Evolutionary conservation across 1,140 invertebrate species (phyloP), one percentile per base, ranked within the genome.

Genomic region (Kradibia gibbosae): DNA sequence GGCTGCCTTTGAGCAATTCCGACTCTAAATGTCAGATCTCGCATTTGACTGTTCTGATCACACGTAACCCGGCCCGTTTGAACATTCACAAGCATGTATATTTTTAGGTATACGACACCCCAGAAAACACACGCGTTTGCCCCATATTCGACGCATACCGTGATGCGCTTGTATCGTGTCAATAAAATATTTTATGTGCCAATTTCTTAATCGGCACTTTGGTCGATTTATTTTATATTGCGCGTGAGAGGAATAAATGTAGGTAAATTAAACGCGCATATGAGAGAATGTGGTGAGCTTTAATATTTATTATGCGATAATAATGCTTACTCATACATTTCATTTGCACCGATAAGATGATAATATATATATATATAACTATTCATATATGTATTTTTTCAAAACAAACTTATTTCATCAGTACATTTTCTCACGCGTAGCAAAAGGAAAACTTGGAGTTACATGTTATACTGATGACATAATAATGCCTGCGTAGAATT

Each of bases 261-360:
- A 39, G 20, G 22, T 62, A 62, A 62, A 62, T 62, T 34, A 62
- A 34, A 25, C 34, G 36, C 28, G 13, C 2, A 39, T 39, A 20
- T 39, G 11, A n/a, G 62, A 34, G 34, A 67, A n/a, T 67, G 4
- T 20, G n/a, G 3, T 22, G 5, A 34, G 34, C 0, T 39, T 39
- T 17, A 39, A 67, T 65, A 75, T 65, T 74, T 75, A 65, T 80
- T 53, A 74, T n/a, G 25, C 28, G 42, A 80, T 65, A 65, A 74
- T 67, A 78, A n/a, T n/a, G 13, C 45, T 17, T 48, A 39, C 34
- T 67, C 62, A 67, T 31, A 8, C 28, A 62, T 25, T 65, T 15
- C 4, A 36, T 36, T 2, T 8, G 0, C 36, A 65, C 15, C 3
- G 3, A 22, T 53, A 53, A 53, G 42, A n/a, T n/a, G n/a, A n/a